Percentiles rank a stretch among this genome's conserved stretches.
These are phyloP conservation scores for Megastigmus dorsalis DNA, from an alignment of 2,888 invertebrate genomes.

Conservation along the genomic window DNA sequence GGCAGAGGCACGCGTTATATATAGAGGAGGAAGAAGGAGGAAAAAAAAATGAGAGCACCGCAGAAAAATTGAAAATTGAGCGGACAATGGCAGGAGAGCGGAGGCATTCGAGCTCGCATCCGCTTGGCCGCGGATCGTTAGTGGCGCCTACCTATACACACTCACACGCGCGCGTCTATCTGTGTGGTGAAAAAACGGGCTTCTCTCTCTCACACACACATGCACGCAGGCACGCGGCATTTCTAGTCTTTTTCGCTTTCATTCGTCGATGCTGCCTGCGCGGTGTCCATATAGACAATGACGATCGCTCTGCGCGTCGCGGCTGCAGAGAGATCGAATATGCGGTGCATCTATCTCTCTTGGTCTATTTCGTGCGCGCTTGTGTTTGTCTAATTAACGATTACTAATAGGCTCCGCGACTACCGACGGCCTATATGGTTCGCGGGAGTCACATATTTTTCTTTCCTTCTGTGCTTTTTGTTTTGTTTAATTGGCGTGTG, in stretches of 20 bases:
- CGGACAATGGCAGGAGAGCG: constrained; percentile 45
- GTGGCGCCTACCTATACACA: neutral
- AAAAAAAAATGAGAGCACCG: neutral
- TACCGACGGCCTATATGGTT: too few species aligned
- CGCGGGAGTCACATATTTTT: too few species aligned
- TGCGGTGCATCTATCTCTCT: neutral
- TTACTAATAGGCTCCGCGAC: neutral
- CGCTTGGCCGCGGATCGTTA: constrained; percentile 23
- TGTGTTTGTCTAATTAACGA: constrained; percentile 41
- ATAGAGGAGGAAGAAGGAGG: too few species aligned
- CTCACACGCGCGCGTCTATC: neutral
- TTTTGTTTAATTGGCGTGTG: too few species aligned
- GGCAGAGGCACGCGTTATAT: too few species aligned
- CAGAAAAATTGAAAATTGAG: constrained; percentile 45
- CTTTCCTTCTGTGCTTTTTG: too few species aligned
- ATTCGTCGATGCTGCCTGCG: too few species aligned
- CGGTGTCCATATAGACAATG: constrained; percentile 3
- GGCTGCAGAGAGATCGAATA: neutral
- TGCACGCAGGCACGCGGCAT: neutral
- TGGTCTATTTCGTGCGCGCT: too few species aligned
- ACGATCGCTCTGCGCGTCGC: too few species aligned
- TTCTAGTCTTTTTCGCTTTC: too few species aligned
- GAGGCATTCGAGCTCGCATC: constrained; percentile 32
- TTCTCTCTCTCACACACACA: neutral
- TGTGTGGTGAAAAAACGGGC: too few species aligned